Conservation (phyloP, 2,797 vertebrate genomes). For the Pachyuromys duprasi region DNA sequence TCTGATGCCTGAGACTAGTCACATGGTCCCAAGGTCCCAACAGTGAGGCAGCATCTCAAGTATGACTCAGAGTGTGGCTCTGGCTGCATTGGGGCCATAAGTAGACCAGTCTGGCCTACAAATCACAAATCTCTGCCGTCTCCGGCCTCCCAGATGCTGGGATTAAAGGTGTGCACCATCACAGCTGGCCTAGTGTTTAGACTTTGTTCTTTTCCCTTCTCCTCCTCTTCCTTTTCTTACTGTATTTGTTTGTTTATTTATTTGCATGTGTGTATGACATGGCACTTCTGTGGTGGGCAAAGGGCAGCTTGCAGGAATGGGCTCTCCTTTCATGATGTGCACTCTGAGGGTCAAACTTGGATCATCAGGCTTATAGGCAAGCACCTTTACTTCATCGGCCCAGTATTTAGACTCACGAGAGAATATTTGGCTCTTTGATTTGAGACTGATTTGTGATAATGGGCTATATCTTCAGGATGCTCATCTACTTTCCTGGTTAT, state of each 20-base stretch:
- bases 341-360: background rate
- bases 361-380: background rate
- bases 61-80: background rate
- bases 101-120: background rate
- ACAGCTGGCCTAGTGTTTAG: background rate
- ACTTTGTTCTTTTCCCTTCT: background rate
- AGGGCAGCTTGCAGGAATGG: background rate
- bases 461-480: background rate
- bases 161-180: background rate
- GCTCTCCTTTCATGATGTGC: background rate
- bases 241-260: background rate
- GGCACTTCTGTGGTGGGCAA: background rate
- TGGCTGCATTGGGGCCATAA: background rate
- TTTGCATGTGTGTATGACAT: background rate
- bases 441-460: background rate
- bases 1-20: background rate
- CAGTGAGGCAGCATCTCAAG: background rate
- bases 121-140: background rate
- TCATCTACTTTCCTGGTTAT: background rate
- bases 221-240: background rate
- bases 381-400: background rate
- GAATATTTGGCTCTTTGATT: background rate
- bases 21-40: background rate
- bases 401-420: background rate
- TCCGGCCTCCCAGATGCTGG: background rate